phyloP scores from a whole-genome alignment of 53 echinoderm and acorn worm genomes.

The Antedon mediterranea region DNA sequence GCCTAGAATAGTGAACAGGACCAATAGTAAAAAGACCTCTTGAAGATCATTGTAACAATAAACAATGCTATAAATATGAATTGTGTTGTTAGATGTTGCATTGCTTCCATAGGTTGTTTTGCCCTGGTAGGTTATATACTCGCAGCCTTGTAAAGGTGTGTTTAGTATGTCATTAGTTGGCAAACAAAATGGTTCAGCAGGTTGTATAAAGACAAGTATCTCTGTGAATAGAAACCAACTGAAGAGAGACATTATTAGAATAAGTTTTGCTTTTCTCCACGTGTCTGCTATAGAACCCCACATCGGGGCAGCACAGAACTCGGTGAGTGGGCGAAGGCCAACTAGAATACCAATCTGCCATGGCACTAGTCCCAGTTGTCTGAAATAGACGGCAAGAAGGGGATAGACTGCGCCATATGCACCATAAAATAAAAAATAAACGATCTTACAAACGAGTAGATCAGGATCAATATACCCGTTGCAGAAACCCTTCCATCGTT shows the following conservation, averaged over 20 bases:
- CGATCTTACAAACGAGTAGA: slow-evolving; percentile 65
- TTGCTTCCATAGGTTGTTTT: too few species aligned
- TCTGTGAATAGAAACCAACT: slow-evolving; percentile 96
- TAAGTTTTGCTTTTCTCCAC: slow-evolving; percentile 74
- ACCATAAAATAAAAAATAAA: slow-evolving; percentile 89
- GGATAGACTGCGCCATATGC: slow-evolving; percentile 86
- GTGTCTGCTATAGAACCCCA: slow-evolving; percentile 94
- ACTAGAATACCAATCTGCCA: slow-evolving; percentile 68
- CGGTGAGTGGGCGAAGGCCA: slow-evolving; percentile 77
- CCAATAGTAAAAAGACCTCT: slow-evolving; percentile 45
- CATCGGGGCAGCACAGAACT: slow-evolving; percentile 92
- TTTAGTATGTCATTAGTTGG: not conserved
- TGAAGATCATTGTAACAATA: slow-evolving; percentile 19
- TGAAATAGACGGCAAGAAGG: slow-evolving; percentile 80
- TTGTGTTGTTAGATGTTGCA: not conserved
- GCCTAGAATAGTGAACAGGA: slow-evolving; percentile 71
- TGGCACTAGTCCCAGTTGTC: slow-evolving; percentile 74
- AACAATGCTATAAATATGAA: not conserved
- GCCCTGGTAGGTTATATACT: not conserved
- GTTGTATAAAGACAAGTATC: slow-evolving; percentile 62
- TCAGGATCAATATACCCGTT: slow-evolving; percentile 43
- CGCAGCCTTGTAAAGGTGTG: not conserved
- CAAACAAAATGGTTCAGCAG: slow-evolving; percentile 44
- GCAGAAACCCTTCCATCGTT: slow-evolving; percentile 36
- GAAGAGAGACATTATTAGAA: slow-evolving; percentile 64